Evolutionary conservation across 2,888 invertebrate genomes (phyloP).

Genomic region (Ditylenchus weischeri): DNA sequence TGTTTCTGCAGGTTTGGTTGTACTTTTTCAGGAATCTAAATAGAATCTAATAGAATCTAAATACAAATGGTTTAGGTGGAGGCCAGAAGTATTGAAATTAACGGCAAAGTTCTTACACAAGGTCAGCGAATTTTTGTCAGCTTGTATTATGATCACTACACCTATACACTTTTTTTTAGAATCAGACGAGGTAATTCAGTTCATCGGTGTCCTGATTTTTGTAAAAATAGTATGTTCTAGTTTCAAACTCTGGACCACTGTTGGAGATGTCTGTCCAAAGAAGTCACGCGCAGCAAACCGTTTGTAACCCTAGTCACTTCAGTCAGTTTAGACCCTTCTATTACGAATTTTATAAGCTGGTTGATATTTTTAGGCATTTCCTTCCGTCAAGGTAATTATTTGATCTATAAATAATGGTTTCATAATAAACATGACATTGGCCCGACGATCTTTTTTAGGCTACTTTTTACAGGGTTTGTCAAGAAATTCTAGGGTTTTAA

Average conservation of each 20-base stretch:
- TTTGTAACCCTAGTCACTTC: constrained; percentile 79
- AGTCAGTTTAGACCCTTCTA: background rate
- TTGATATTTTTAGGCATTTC: constrained; percentile 69
- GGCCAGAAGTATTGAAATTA: constrained; percentile 52
- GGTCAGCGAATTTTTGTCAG: background rate
- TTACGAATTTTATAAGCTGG: too few relatives aligned
- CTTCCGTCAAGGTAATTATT: constrained; percentile 72
- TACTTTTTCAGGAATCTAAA: background rate
- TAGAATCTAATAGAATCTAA: too few relatives aligned
- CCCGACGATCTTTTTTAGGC: too few relatives aligned
- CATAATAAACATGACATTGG: too few relatives aligned
- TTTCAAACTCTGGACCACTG: constrained; percentile 70
- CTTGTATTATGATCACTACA: constrained; percentile 59
- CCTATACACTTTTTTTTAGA: constrained; percentile 18
- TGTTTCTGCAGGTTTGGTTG: constrained; percentile 77
- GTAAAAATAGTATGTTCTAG: too few relatives aligned
- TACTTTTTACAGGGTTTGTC: too few relatives aligned
- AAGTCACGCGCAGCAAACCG: constrained; percentile 71
- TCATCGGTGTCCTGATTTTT: too few relatives aligned
- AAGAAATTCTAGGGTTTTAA: too few relatives aligned
- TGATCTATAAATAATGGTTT: too few relatives aligned
- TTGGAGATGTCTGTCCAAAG: constrained; percentile 89
- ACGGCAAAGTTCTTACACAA: constrained; percentile 60
- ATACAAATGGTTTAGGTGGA: constrained; percentile 35
- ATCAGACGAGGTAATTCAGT: too few relatives aligned